Evolutionary conservation across 2,113 vertebrate species (phyloP), one percentile per base, ranked within the genome.

Genomic region (Chunga burmeisteri): DNA sequence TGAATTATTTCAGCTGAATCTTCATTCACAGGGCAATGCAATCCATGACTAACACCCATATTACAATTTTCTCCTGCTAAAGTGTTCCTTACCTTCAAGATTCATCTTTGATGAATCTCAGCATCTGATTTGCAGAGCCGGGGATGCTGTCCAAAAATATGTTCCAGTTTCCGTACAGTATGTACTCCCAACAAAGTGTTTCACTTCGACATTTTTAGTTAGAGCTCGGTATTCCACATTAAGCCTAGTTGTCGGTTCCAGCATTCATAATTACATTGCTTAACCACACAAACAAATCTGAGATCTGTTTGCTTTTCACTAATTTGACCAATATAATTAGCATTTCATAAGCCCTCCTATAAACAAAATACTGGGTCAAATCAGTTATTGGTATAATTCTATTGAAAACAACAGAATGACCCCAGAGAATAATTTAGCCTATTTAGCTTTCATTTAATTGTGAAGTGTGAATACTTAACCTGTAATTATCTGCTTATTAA

Each of bases 121-220:
- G 87, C 89, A 90, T 97, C 81, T 96, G 86, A 95, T 93, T 93
- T 94, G 84, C 94, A 96, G 91, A 94, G 91, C 86, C 87, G 96
- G 89, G 94, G 89, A 97, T 78, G 87, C 87, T 38, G 62, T 97
- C 97, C 97, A 97, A 97, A 97, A 97, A 96, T 94, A 95, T 96
- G 97, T 96, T 97, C 95, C 81, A 88, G 93, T 79, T 95, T 96
- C 91, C 1, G 93, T 95, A 97, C 96, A 95, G 78, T 96, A 95
- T 95, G 97, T 97, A 95, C 97, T 97, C 95, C 84, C 81, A 95
- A 95, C 91, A 85, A 94, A 97, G 87, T 74, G 81, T 71, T 93
- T 97, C 94, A 83, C 84, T 95, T 93, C 93, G 2, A 89, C 89
- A 86, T 95, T 97, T 97, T 96, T 78, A 95, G 84, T 94, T 86